These are phyloP conservation scores for Lethenteron camtschaticum DNA, from an alignment of 2,113 vertebrate species.

Conservation along the genomic window DNA sequence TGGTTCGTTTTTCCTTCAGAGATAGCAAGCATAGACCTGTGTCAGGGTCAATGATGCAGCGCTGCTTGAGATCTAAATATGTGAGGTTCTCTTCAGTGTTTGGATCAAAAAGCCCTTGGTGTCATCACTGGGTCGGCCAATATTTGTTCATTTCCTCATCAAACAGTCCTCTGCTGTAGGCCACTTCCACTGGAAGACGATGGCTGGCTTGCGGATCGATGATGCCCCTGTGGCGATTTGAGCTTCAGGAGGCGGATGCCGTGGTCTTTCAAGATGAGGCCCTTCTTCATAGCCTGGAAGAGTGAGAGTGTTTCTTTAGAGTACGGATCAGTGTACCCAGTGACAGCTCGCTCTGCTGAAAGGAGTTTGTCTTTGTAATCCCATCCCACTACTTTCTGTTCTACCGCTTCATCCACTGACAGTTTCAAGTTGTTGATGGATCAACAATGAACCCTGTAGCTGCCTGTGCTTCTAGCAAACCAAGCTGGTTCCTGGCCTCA, in stretches of 20 bases:
- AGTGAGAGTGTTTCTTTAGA: constrained; percentile 74
- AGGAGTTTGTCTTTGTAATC: constrained; percentile 96
- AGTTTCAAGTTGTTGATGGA: constrained; percentile 80
- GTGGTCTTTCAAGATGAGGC: constrained; percentile 77
- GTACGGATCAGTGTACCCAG: constrained; percentile 80
- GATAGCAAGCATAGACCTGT: constrained; percentile 24
- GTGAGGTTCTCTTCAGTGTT: constrained; percentile 21
- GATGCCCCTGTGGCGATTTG: constrained; percentile 51
- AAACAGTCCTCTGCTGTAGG: constrained; percentile 20
- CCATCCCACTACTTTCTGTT: constrained; percentile 75
- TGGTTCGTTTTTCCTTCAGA: constrained; percentile 30
- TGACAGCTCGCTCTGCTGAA: constrained; percentile 77
- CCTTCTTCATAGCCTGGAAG: constrained; percentile 98
- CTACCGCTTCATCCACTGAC: constrained; percentile 62
- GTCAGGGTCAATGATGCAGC: constrained; percentile 17
- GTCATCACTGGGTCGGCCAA: constrained; percentile 10
- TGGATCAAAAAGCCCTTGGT: constrained; percentile 18
- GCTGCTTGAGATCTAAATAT: constrained; percentile 19
- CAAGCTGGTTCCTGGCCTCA: constrained; percentile 77
- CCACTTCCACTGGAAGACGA: constrained; percentile 17
- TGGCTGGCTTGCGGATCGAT: constrained; percentile 18
- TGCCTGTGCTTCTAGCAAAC: constrained; percentile 83
- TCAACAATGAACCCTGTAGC: constrained; percentile 80
- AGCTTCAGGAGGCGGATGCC: constrained; percentile 76
- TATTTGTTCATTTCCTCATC: constrained; percentile 17